These are phyloP conservation scores for Myripristis murdjan DNA, from an alignment of 2,797 vertebrate genomes.

Conservation along the genomic window DNA sequence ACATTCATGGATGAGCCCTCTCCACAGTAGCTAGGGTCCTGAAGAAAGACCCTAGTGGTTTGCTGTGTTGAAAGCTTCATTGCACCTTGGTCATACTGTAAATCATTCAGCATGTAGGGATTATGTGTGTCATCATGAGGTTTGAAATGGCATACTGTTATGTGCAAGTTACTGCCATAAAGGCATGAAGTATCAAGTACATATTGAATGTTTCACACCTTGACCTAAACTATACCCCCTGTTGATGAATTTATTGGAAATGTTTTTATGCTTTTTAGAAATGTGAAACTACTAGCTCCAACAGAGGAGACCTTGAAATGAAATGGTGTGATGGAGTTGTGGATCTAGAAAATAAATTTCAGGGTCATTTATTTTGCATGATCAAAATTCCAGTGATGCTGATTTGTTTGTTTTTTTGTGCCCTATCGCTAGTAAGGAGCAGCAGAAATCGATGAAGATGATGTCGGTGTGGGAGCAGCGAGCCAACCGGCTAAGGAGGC, in stretches of 20 bases:
- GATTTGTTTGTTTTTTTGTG: conserved; percentile 27
- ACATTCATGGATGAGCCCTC: conserved; percentile 70
- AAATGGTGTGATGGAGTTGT: too few relatives aligned
- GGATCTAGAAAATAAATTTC: background rate
- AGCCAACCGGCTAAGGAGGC: conserved; percentile 92
- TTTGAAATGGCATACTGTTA: conserved; percentile 29
- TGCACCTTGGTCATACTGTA: conserved; percentile 49
- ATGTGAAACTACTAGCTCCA: background rate
- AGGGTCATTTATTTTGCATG: background rate
- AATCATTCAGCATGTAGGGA: conserved; percentile 59
- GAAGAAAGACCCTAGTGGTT: conserved; percentile 25
- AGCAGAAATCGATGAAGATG: conserved; percentile 91
- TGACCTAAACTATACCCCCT: too few relatives aligned
- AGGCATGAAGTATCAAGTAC: conserved; percentile 24
- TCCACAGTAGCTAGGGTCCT: conserved; percentile 44
- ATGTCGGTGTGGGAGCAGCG: conserved; percentile 97
- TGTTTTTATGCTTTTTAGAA: background rate
- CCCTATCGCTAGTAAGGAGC: conserved; percentile 88
- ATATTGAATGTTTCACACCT: conserved; percentile 36
- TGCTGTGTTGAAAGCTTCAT: conserved; percentile 47
- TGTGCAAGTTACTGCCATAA: conserved; percentile 14
- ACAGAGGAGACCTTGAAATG: background rate
- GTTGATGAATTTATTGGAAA: too few relatives aligned
- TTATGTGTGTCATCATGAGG: conserved; percentile 33
- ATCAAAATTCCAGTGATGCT: background rate